These are phyloP conservation scores for Argyrosomus japonicus DNA, from an alignment of 2,113 vertebrate species.

Conservation along the genomic window DNA sequence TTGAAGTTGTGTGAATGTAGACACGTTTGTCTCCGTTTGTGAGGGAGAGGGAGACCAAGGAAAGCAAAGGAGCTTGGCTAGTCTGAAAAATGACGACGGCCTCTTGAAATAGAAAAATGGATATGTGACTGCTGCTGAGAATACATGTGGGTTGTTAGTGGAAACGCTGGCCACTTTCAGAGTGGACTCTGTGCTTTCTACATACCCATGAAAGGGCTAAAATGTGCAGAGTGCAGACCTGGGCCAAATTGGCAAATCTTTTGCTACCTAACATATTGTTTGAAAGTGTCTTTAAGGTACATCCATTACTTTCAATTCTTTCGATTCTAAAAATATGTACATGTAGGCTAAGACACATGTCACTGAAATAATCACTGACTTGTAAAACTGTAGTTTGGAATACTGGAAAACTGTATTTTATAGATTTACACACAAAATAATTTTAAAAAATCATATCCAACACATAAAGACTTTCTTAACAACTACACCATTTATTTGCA, in stretches of 20 bases:
- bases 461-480: not conserved
- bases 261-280: not conserved
- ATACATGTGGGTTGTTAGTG: conserved; percentile 43
- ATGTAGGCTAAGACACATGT: not conserved
- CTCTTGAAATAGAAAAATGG: conserved; percentile 31
- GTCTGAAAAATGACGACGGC: conserved; percentile 15
- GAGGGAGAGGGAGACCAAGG: conserved; percentile 27
- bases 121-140: conserved; percentile 57
- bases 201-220: conserved; percentile 73
- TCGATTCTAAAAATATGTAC: not conserved
- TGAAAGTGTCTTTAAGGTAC: conserved; percentile 6
- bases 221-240: conserved; percentile 62
- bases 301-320: not conserved
- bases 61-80: not conserved
- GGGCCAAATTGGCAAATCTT: conserved; percentile 49
- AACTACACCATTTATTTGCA: no score
- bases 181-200: conserved; percentile 37
- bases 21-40: conserved; percentile 47
- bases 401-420: not conserved
- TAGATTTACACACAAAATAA: not conserved
- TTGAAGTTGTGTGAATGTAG: conserved; percentile 68
- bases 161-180: conserved; percentile 11
- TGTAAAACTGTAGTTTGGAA: not conserved
- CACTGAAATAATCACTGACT: not conserved
- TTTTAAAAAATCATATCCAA: not conserved